Evolutionary conservation across 1,140 invertebrate species (phyloP).

Genomic region (Piezodorus guildinii): DNA sequence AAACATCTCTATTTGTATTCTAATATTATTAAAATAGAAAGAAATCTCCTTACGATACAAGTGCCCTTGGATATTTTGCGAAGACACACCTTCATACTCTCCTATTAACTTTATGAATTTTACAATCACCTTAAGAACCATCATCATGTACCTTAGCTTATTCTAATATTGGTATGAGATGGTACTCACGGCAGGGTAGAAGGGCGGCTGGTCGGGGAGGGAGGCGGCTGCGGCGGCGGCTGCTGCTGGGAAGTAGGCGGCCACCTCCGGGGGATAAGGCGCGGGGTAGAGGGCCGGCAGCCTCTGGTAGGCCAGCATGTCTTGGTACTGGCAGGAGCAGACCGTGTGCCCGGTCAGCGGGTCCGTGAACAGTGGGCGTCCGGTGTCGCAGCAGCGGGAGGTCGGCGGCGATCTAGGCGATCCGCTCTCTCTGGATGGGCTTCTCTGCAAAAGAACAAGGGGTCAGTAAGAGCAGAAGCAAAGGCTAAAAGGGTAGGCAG

Average conservation of each 20-base stretch:
- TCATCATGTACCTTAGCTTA: too few relatives aligned
- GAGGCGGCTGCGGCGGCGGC: conserved; percentile 14
- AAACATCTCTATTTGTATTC: too few relatives aligned
- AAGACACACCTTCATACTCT: too few relatives aligned
- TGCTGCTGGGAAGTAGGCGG: conserved; percentile 67
- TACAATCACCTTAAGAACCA: too few relatives aligned
- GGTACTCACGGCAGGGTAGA: conserved; percentile 66
- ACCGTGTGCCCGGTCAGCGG: conserved; percentile 83
- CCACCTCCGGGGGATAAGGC: conserved; percentile 45
- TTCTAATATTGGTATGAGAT: background rate
- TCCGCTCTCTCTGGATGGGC: conserved; percentile 17
- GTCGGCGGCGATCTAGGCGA: conserved; percentile 25
- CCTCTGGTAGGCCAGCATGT: conserved; percentile 39
- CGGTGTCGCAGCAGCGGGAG: conserved; percentile 78
- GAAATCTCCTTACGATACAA: too few relatives aligned
- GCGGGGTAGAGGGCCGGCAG: conserved; percentile 63
- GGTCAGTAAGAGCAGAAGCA: too few relatives aligned
- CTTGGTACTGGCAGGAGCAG: conserved; percentile 72
- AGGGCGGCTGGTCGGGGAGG: conserved; percentile 56
- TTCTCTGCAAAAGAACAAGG: conserved; percentile 4
- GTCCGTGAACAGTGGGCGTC: conserved; percentile 80
- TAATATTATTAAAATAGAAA: too few relatives aligned
- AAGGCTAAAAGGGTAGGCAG: too few relatives aligned
- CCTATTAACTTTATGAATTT: too few relatives aligned
- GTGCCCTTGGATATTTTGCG: too few relatives aligned